Evolutionary conservation across 2,888 invertebrate species (phyloP), one percentile per base, ranked within the genome.

Genomic region (Coremacera marginata): DNA sequence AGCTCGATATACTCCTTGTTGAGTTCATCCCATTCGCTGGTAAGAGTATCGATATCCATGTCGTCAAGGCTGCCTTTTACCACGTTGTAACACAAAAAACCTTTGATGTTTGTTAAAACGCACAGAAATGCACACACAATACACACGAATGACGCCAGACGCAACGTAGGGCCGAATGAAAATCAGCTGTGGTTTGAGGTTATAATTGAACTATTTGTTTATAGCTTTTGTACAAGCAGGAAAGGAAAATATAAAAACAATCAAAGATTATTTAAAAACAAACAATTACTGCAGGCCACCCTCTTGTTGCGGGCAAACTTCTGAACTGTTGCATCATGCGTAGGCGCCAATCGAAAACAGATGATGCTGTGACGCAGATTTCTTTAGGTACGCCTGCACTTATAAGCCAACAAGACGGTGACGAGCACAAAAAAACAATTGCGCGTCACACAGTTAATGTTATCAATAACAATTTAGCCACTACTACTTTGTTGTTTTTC

Each of bases 1-100:
- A 96, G 91, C 80, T 93, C 93, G 88, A 94, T 94, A 88, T 93
- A 96, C 88, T 96, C 96, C 63, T 91, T 91, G 76, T 92, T 90
- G 81, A 96, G 91, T 87, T 96, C 96, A 81, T 94, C 92, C 94
- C 95, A 96, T 86, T 96, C 96, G 86, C 93, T 93, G 60, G 77
- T 79, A 71, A 90, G 91, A 83, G 93, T 92, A 82, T 92, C 92
- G 80, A 91, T 89, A 84, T 93, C 92, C 87, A 87, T 87, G 27
- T 80, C 75, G 63, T 44, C 65, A 63, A 67, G 51, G 27, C 49
- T n/a, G n/a, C 9, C 27, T 9, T 63, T 9, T n/a, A 63, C 34
- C 31, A 25, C 63, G 44, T 27, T 60, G 25, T 8, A 55, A n/a
- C n/a, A 2, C 55, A 55, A 55, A n/a, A 19, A 11, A 44, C 44